These are phyloP conservation scores for Helobdella robusta DNA, from an alignment of 2,888 invertebrate species.

Conservation along the genomic window DNA sequence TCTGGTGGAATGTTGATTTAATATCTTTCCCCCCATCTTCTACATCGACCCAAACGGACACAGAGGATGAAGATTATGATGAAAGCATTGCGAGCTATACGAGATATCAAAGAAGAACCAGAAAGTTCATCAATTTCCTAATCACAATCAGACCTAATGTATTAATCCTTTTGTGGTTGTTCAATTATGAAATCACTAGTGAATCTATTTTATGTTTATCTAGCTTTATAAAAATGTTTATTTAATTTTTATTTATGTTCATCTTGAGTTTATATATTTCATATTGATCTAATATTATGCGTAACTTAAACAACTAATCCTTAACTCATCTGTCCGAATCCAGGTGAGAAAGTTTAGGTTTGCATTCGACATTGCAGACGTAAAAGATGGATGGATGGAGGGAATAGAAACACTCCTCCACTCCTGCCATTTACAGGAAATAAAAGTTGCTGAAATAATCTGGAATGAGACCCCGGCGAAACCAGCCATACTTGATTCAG, in stretches of 20 bases:
- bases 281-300: too few relatives aligned
- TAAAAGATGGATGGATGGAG: conserved; percentile 41
- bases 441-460: conserved; percentile 41
- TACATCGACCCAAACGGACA: neutral
- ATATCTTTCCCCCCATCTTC: conserved; percentile 40
- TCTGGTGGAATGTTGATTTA: conserved; percentile 43
- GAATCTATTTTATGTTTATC: too few relatives aligned
- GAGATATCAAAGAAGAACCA: conserved; percentile 18
- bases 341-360: conserved; percentile 41
- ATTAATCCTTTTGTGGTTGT: too few relatives aligned
- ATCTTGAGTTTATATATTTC: neutral
- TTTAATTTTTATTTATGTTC: neutral
- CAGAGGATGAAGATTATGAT: conserved; percentile 18
- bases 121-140: conserved; percentile 28
- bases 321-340: too few relatives aligned
- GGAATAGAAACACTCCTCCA: conserved; percentile 39
- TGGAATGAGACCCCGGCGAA: conserved; percentile 46
- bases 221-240: neutral
- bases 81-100: conserved; percentile 21
- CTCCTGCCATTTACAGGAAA: conserved; percentile 37
- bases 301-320: too few relatives aligned
- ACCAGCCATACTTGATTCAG: conserved; percentile 41
- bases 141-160: conserved; percentile 25
- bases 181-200: too few relatives aligned
- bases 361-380: conserved; percentile 46